Evolutionary conservation across 1,140 invertebrate genomes (phyloP).

Genomic region (Episyrphus balteatus): DNA sequence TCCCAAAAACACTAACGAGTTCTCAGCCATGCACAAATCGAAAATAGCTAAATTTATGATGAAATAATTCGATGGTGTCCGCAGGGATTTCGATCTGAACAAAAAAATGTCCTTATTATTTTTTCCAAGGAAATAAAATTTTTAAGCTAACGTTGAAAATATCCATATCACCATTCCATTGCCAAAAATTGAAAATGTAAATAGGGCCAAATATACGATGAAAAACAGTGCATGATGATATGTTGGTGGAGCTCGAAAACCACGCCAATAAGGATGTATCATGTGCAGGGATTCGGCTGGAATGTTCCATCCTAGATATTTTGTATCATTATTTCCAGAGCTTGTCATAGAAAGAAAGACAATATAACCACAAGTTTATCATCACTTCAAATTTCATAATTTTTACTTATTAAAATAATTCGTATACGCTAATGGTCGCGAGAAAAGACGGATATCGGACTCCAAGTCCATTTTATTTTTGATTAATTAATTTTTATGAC

Average conservation of each 20-base stretch:
- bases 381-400: no score
- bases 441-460: no score
- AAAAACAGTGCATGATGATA: constrained; percentile 63
- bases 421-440: no score
- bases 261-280: constrained; percentile 61
- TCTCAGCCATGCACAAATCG: constrained; percentile 63
- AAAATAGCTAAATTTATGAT: constrained; percentile 67
- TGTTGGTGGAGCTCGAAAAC: constrained; percentile 54
- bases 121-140: constrained; percentile 1
- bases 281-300: constrained; percentile 54
- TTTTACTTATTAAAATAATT: no score
- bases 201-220: constrained; percentile 57
- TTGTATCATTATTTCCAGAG: not conserved
- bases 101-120: constrained; percentile 4
- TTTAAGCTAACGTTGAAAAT: constrained; percentile 56
- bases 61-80: constrained; percentile 69
- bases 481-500: no score
- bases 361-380: no score
- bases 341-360: no score
- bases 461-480: no score
- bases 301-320: constrained; percentile 54
- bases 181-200: constrained; percentile 55
- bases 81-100: constrained; percentile 54
- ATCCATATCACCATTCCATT: constrained; percentile 75
- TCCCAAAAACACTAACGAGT: constrained; percentile 58